phyloP scores from a whole-genome alignment of 2,797 vertebrate species.

The Sciurus carolinensis region DNA sequence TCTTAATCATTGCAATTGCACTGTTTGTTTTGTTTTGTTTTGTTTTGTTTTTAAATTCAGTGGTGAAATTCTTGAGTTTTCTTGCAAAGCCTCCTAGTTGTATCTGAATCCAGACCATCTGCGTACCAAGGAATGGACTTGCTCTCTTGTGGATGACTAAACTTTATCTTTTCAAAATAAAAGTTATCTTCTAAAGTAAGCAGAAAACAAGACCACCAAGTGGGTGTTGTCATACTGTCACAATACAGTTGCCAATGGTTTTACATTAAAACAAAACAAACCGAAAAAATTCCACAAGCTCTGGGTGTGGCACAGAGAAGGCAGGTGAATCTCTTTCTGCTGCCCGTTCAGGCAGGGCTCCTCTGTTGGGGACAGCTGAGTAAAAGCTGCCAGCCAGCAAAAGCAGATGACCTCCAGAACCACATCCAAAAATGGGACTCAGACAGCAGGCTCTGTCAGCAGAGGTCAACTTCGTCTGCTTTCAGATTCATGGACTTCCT shows the following conservation, averaged over 20 bases:
- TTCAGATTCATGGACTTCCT: neutral
- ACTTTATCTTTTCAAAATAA: conserved; percentile 41
- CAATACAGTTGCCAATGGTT: neutral
- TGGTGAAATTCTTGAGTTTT: neutral
- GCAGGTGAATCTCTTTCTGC: neutral
- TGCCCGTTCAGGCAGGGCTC: neutral
- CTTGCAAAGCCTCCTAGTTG: neutral
- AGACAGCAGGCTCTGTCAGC: neutral
- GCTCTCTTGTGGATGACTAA: neutral
- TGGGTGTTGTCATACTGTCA: neutral
- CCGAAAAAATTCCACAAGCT: neutral
- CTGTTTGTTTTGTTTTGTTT: neutral
- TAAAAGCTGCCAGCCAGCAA: neutral
- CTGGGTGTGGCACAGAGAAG: neutral
- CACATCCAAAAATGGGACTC: neutral
- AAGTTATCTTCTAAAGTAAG: neutral
- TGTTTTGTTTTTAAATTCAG: too few relatives aligned
- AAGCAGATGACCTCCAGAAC: neutral
- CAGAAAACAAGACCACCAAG: neutral
- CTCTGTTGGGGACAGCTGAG: neutral
- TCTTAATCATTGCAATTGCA: neutral
- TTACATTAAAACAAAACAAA: conserved; percentile 2
- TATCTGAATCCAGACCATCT: conserved; percentile 23
- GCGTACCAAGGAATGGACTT: neutral
- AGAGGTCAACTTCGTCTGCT: neutral